A percentile compares a stretch with the other conserved stretches of the same genome.
Conservation (phyloP, 2,888 invertebrate genomes). For the Andrena flavipes region DNA sequence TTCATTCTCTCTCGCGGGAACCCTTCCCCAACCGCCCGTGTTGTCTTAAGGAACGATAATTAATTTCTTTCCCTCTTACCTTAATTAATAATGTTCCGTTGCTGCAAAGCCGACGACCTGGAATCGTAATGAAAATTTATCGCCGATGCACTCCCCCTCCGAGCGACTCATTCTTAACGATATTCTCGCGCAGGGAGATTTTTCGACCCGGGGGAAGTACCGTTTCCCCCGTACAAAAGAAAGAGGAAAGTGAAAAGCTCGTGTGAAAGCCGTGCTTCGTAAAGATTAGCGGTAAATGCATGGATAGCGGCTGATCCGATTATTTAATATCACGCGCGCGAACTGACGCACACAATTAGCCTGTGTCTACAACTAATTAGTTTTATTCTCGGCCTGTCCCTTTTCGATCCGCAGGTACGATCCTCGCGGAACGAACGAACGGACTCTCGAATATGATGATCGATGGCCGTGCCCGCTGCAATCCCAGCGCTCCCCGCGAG, state of each 20-base stretch:
- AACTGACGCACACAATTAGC: not conserved
- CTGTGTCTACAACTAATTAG: slow-evolving; percentile 33
- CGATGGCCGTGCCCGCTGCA: not conserved
- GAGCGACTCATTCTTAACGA: not conserved
- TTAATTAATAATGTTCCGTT: slow-evolving; percentile 59
- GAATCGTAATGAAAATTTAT: slow-evolving; percentile 37
- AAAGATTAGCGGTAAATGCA: slow-evolving; percentile 5
- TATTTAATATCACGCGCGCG: slow-evolving; percentile 5
- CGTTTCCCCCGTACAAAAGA: not conserved
- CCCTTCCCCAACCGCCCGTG: slow-evolving; percentile 18
- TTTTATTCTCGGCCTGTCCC: not conserved
- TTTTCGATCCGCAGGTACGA: not conserved
- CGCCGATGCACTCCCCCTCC: not conserved
- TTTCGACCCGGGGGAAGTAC: not conserved
- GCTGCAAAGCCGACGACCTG: slow-evolving; percentile 20
- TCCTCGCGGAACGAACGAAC: slow-evolving; percentile 5
- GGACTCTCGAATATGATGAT: slow-evolving; percentile 25
- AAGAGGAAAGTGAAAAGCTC: not conserved
- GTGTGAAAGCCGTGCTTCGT: not conserved
- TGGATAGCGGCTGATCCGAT: slow-evolving; percentile 3
- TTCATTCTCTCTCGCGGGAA: slow-evolving; percentile 31
- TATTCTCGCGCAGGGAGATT: not conserved
- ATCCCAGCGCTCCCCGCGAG: not conserved
- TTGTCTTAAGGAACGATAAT: slow-evolving; percentile 55
- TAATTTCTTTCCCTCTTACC: slow-evolving; percentile 55